Percentiles rank a stretch among this genome's conserved stretches.
Evolutionary conservation across 2,797 vertebrate species (phyloP).

Genomic region (Pterois miles): DNA sequence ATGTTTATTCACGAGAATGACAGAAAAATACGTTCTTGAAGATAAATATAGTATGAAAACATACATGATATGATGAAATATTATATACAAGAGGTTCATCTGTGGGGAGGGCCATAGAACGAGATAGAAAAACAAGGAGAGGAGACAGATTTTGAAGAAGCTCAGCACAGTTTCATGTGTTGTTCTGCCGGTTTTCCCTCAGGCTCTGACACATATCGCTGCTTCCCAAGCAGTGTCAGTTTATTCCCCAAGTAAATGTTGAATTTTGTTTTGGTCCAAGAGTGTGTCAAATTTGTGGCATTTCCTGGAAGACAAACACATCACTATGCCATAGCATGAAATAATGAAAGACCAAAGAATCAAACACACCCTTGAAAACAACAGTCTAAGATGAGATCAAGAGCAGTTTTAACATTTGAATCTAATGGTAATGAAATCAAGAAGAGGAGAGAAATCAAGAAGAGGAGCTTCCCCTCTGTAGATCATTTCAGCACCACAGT

Average conservation of each 20-base stretch:
- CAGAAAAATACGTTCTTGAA: neutral
- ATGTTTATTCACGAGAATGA: neutral
- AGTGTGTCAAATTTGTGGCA: neutral
- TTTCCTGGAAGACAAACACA: neutral
- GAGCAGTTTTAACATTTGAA: neutral
- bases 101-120: neutral
- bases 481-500: conserved; percentile 8
- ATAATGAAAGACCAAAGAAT: neutral
- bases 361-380: neutral
- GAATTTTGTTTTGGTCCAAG: conserved; percentile 24
- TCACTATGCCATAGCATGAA: neutral
- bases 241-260: conserved; percentile 34
- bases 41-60: neutral
- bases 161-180: conserved; percentile 26
- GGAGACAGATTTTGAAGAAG: neutral
- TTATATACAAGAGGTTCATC: neutral
- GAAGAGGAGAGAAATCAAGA: neutral
- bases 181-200: conserved; percentile 39
- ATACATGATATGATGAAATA: neutral
- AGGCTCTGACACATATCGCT: conserved; percentile 56
- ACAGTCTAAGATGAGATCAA: no score
- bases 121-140: neutral
- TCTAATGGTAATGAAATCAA: neutral
- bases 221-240: conserved; percentile 33
- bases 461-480: neutral